Conservation (phyloP, 2,888 invertebrate species). For the Mesorhabditis belari region DNA sequence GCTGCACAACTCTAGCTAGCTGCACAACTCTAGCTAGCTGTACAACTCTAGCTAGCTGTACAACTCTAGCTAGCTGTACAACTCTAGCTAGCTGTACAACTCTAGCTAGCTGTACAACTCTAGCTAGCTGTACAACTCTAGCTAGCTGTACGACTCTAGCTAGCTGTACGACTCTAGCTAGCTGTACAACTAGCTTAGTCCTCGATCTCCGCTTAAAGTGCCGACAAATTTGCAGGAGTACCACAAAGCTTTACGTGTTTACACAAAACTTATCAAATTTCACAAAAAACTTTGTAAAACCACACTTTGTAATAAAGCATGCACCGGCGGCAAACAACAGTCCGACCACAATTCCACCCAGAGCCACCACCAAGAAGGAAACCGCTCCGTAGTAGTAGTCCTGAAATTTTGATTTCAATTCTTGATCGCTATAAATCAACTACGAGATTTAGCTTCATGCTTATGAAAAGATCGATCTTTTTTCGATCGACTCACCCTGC, state of each 20-base stretch:
- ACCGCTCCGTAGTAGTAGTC: constrained; percentile 33
- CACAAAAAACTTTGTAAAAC: no score
- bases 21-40: no score
- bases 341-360: constrained; percentile 49
- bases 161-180: no score
- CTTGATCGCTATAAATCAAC: neutral
- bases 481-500: constrained; percentile 15
- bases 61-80: no score
- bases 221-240: neutral
- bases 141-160: no score
- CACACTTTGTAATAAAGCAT: constrained; percentile 44
- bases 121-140: no score
- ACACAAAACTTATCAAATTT: neutral
- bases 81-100: no score
- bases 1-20: no score
- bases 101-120: no score
- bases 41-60: no score
- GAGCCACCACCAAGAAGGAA: constrained; percentile 49
- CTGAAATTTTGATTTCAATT: neutral
- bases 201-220: no score
- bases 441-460: neutral
- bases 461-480: constrained; percentile 2
- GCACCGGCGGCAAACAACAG: constrained; percentile 42
- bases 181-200: no score
- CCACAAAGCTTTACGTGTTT: neutral